phyloP scores from a whole-genome alignment of 1,140 invertebrate genomes.

The Zaprionus africanus region DNA sequence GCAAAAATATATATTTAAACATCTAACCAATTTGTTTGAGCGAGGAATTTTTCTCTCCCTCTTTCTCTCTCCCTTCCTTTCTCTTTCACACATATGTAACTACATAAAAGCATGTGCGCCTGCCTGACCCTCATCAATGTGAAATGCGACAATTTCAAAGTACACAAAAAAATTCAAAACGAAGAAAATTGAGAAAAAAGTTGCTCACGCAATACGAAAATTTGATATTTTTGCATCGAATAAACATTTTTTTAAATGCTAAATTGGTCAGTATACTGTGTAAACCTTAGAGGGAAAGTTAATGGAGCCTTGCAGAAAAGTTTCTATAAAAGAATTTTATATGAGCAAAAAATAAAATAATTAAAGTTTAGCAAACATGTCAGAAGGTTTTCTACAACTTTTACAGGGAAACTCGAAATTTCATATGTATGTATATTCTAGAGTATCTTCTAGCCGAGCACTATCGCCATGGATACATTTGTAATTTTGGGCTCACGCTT shows the following conservation, averaged over 20 bases:
- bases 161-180: background rate
- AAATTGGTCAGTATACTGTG: background rate
- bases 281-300: background rate
- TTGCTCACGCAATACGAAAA: conserved; percentile 13
- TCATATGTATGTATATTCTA: background rate
- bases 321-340: too few species aligned
- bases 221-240: conserved; percentile 39
- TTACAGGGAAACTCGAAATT: background rate
- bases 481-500: background rate
- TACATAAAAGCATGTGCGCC: background rate
- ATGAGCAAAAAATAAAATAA: too few species aligned
- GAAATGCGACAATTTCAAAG: conserved; percentile 28
- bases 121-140: conserved; percentile 45
- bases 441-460: background rate
- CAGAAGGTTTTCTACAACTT: too few species aligned
- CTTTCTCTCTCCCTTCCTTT: background rate
- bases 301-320: background rate
- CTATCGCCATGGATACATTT: background rate
- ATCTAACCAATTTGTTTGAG: conserved; percentile 52
- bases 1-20: conserved; percentile 22
- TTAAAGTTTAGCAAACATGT: too few species aligned
- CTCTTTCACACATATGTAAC: background rate
- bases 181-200: conserved; percentile 1
- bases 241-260: conserved; percentile 14
- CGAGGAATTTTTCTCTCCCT: conserved; percentile 7